Percentiles rank a stretch among this genome's conserved stretches.
These are phyloP conservation scores for Podarcis raffonei DNA, from an alignment of 2,113 vertebrate species.

Conservation along the genomic window DNA sequence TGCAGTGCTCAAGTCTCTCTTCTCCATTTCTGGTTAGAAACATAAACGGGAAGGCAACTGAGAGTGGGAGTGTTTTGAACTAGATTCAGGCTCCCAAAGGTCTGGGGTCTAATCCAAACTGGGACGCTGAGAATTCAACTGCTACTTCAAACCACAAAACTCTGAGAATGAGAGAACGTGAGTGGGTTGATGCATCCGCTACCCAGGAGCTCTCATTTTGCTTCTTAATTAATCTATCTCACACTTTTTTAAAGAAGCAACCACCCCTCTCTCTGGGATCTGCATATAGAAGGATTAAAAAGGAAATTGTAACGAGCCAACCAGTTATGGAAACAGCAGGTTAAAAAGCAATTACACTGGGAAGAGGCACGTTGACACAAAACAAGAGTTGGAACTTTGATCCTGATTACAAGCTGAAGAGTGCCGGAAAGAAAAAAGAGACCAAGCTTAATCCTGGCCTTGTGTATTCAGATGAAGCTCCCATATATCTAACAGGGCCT, in stretches of 20 bases:
- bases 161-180: not conserved
- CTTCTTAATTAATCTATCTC: not conserved
- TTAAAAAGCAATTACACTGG: conserved; percentile 4
- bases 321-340: conserved; percentile 5
- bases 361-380: not conserved
- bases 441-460: not conserved
- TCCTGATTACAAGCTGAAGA: conserved; percentile 15
- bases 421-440: not conserved
- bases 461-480: not conserved
- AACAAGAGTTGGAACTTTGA: conserved; percentile 10
- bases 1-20: too few relatives aligned
- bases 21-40: not conserved
- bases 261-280: not conserved
- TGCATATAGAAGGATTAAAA: conserved; percentile 17
- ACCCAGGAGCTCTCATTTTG: not conserved
- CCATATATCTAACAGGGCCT: not conserved
- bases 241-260: not conserved
- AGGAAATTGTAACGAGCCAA: conserved; percentile 2
- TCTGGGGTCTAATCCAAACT: not conserved
- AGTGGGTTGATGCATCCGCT: not conserved
- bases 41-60: not conserved
- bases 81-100: not conserved
- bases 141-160: not conserved
- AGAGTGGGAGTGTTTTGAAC: not conserved
- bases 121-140: not conserved